Percentiles rank a stretch among this genome's conserved stretches.
Evolutionary conservation across 2,113 vertebrate species (phyloP).

Genomic region (Eubucco bourcierii): DNA sequence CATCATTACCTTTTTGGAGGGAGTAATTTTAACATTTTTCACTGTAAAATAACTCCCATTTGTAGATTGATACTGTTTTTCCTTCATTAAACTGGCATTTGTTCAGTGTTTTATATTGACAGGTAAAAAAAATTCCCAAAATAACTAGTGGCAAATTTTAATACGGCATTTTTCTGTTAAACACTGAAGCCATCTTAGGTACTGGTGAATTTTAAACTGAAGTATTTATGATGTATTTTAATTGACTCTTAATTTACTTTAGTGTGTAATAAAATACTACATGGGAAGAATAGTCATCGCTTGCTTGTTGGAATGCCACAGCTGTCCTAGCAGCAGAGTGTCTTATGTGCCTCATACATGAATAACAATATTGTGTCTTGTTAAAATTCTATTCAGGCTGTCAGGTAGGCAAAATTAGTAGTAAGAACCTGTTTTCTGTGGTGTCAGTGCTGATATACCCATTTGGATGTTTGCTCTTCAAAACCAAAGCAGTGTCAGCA

Average conservation of each 20-base stretch:
- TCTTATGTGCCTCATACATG: neutral
- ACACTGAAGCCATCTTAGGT: neutral
- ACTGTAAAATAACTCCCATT: neutral
- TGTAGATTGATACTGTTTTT: neutral
- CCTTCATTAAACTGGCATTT: neutral
- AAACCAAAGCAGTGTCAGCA: neutral
- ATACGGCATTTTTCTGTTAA: neutral
- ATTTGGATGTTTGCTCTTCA: neutral
- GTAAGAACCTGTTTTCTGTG: neutral
- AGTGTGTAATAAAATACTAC: neutral
- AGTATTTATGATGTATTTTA: neutral
- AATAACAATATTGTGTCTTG: neutral
- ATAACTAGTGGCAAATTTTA: neutral
- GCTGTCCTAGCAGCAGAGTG: neutral
- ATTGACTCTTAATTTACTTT: neutral
- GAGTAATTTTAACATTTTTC: neutral
- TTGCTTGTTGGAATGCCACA: conserved; percentile 3
- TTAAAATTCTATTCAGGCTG: neutral
- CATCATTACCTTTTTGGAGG: neutral
- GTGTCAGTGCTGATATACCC: neutral
- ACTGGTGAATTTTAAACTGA: neutral
- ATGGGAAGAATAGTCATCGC: neutral
- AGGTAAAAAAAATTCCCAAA: neutral
- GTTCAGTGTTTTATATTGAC: neutral
- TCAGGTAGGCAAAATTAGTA: neutral